Conservation (phyloP, 2,113 vertebrate genomes). For the Anas platyrhynchos region DNA sequence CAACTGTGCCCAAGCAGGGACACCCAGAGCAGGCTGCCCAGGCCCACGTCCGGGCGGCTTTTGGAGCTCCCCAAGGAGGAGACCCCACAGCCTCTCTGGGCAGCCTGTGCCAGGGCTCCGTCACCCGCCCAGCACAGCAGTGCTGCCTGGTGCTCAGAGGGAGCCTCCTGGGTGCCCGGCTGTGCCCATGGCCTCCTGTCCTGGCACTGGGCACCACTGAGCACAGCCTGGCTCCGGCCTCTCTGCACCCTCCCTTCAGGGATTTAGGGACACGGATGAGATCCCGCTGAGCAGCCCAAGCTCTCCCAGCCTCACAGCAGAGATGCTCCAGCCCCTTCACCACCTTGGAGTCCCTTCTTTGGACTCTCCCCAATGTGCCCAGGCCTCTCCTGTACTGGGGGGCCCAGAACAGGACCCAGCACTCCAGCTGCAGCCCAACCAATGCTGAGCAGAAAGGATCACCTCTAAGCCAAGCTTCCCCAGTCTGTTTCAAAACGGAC, state of each 20-base stretch:
- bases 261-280: background rate
- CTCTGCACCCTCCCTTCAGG: background rate
- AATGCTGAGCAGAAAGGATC: background rate
- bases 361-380: background rate
- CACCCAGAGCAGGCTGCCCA: no score
- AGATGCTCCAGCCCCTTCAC: no score
- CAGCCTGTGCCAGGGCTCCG: no score
- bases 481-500: background rate
- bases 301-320: no score
- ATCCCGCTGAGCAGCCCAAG: background rate
- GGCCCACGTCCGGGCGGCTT: no score
- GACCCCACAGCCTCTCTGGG: no score
- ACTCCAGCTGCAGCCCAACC: background rate
- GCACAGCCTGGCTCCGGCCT: background rate
- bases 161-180: no score
- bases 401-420: background rate
- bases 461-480: background rate
- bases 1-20: no score
- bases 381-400: background rate
- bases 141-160: no score
- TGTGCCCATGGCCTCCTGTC: background rate
- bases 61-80: no score
- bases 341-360: no score
- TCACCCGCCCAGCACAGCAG: no score
- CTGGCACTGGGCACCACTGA: background rate